These are phyloP conservation scores for Salvelinus namaycush DNA, from an alignment of 2,113 vertebrate species.

Conservation along the genomic window DNA sequence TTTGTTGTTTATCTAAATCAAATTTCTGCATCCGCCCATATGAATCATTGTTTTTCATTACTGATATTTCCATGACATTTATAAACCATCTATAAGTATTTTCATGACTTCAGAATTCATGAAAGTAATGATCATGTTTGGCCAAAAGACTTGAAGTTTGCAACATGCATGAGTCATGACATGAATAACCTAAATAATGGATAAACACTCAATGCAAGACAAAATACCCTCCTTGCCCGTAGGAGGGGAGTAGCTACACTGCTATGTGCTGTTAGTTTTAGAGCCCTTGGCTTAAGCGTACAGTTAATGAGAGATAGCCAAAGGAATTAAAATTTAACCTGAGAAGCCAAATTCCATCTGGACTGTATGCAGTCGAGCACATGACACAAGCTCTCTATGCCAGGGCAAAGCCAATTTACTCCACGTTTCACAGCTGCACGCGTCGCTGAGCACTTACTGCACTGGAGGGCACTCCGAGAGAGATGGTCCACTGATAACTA, in stretches of 20 bases:
- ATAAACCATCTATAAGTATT: not conserved
- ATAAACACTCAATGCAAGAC: not conserved
- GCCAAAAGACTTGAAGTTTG: no score
- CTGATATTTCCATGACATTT: no score
- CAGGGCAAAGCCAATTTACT: conserved; percentile 39
- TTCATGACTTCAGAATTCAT: not conserved
- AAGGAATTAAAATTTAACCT: conserved; percentile 16
- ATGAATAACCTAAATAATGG: not conserved
- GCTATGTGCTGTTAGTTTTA: not conserved
- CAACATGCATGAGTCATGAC: not conserved
- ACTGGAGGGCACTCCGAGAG: conserved; percentile 28
- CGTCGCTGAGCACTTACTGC: conserved; percentile 32
- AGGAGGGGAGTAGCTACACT: not conserved
- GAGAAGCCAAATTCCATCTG: conserved; percentile 23
- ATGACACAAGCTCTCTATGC: conserved; percentile 25
- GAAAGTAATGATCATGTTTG: no score
- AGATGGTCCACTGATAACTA: conserved; percentile 22
- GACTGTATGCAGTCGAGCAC: conserved; percentile 18
- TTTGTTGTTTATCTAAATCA: not conserved
- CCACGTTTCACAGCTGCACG: conserved; percentile 35
- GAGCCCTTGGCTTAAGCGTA: not conserved
- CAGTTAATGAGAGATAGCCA: not conserved
- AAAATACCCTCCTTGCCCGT: not conserved
- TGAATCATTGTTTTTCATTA: not conserved
- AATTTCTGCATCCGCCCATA: not conserved